Base-by-base conservation (phyloP, 2,888 invertebrate species). In the Graphium colonna region DNA sequence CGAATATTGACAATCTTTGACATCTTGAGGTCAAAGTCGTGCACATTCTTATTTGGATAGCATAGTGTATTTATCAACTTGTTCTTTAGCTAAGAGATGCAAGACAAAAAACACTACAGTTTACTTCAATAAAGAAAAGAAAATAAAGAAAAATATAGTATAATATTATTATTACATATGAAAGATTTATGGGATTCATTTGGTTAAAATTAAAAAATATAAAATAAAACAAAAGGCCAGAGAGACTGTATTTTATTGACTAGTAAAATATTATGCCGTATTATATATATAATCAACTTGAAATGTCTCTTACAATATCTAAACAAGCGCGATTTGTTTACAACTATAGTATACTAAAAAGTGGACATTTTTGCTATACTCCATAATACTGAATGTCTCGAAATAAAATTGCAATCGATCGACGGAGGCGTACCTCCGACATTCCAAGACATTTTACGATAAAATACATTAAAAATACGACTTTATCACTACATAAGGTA, bases 211-310 rank as follows among this genome's bases (percentile, higher is more conserved):
- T 21, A 21, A 21, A 43, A 60, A 60, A 65, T 65, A 60, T 64
- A 63, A 60, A 43, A 42, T 55, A 48, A 42, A 18, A 54, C 56
- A 43, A 9, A 7, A n/a, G n/a, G n/a, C 18, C 80, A 81, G 84
- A 86, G 82, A 86, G 72, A 81, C 80, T 78, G 77, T 79, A 82
- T 72, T 82, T 82, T 82, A 84, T 72, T 88, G 87, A 88, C 87
- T 88, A 88, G 87, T 83, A 86, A 82, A 85, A 82, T 75, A 85
- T 85, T 82, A 87, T 86, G 86, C 82, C 75, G 73, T 83, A 79
- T 69, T 68, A 69, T 73, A 71, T 67, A 73, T 73, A 70, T 72
- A 72, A 64, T 64, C 71, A 73, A 74, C 68, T 71, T 66, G 65
- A 66, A 71, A 65, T 61, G 58, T 61, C 60, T 48, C 58, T 57